Conservation (phyloP, 2,113 vertebrate species). For the Struthio camelus region DNA sequence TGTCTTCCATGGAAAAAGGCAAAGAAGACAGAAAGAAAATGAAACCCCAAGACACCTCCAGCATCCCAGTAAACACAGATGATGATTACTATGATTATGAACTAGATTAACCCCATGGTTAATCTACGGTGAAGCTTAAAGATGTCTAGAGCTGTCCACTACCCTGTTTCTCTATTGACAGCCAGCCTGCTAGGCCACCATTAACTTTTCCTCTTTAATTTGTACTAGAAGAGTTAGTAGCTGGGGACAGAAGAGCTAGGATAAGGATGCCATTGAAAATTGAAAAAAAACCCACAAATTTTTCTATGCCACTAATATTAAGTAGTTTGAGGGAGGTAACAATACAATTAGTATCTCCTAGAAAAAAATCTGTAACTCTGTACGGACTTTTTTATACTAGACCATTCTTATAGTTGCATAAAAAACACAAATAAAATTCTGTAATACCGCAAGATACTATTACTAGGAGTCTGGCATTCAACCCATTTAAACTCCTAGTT, state of each 20-base stretch:
- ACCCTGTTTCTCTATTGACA: background rate
- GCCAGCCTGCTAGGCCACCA: background rate
- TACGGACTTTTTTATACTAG: background rate
- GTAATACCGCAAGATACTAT: background rate
- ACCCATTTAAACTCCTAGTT: background rate
- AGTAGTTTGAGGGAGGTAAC: background rate
- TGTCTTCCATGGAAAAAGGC: slow-evolving; percentile 30
- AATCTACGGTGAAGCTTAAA: background rate
- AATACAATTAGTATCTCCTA: background rate
- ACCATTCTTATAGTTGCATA: background rate
- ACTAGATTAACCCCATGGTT: slow-evolving; percentile 59
- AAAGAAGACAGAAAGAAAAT: slow-evolving; percentile 68
- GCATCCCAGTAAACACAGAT: slow-evolving; percentile 22
- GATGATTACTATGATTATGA: slow-evolving; percentile 85
- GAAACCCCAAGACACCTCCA: slow-evolving; percentile 49
- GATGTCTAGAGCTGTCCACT: background rate
- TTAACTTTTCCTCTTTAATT: background rate
- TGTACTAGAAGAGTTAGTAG: background rate
- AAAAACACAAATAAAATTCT: slow-evolving; percentile 19
- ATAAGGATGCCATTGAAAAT: background rate
- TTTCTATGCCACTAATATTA: background rate
- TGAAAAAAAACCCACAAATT: background rate
- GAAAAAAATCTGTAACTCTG: background rate
- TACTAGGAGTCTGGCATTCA: background rate
- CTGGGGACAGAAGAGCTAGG: background rate